Base-by-base conservation (phyloP, 2,113 vertebrate genomes). In the Cyphomyrus discorhynchus region DNA sequence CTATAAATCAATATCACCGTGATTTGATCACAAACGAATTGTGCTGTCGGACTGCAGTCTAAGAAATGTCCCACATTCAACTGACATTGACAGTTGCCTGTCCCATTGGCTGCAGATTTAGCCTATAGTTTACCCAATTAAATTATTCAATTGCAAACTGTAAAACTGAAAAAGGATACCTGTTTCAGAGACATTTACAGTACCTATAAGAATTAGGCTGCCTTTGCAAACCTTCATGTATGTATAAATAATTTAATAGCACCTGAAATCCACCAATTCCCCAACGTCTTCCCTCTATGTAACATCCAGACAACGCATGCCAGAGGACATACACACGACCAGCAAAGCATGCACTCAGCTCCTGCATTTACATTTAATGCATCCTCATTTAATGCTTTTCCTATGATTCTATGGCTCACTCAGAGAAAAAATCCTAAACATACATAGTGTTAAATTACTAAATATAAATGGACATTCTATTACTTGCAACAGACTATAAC, bases 381-480 rank as follows among this genome's bases (percentile, higher is more conserved):
- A 82, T 17, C 39, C 31, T 82, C 35, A 82, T n/a, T n/a, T n/a
- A n/a, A n/a, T 82, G 7, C 42, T 45, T 10, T 42, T 47, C 45
- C 39, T 45, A 46, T 4, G 19, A 46, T 11, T 84, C 82, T n/a
- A 5, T 27, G 56, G 42, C 47, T 66, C 31, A 70, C 13, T 62
- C 56, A 70, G 56, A 70, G 87, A 70, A 88, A 62, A 46, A 31
- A 15, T 31, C n/a, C 62, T 53, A 49, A 88, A 31, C 42, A 47
- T 6, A 47, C 24, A 39, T 50, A 53, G 58, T 49, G 24, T 87
- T 82, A 74, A 88, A 87, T 15, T 90, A 84, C 53, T 90, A 90
- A 91, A 86, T 82, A 90, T 92, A 88, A 80, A 82, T 35, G 80
- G n/a, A 82, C 13, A 88, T 90, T 85, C 49, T 89, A 24, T 7